phyloP scores from a whole-genome alignment of 2,888 invertebrate species.

The Orthosia incerta region DNA sequence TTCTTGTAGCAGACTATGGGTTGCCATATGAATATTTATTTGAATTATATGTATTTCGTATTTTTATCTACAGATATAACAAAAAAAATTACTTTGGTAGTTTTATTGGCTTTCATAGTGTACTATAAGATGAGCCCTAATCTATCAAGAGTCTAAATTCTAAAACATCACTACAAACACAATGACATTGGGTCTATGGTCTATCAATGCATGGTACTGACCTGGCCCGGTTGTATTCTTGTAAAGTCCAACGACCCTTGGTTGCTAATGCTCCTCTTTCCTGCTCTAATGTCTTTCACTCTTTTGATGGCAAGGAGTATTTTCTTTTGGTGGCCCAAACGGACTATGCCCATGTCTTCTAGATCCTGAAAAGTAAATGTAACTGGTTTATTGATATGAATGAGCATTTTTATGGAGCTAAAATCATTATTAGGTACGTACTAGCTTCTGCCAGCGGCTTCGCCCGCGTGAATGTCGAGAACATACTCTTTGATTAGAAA shows the following conservation, averaged over 20 bases:
- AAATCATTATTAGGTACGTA: too few relatives aligned
- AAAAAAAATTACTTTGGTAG: background rate
- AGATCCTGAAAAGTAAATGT: conserved; percentile 92
- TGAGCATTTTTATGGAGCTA: background rate
- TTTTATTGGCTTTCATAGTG: conserved; percentile 1
- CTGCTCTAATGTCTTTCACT: conserved; percentile 97
- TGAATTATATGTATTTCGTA: too few relatives aligned
- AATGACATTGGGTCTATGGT: conserved; percentile 52
- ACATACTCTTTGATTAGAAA: too few relatives aligned
- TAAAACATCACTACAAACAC: conserved; percentile 88
- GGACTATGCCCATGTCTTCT: conserved; percentile 98
- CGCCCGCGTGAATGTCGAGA: too few relatives aligned
- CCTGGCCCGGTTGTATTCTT: conserved; percentile 88
- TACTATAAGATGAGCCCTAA: conserved; percentile 35
- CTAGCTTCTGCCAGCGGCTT: too few relatives aligned
- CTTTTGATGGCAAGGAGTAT: conserved; percentile 98
- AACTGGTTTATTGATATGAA: conserved; percentile 18
- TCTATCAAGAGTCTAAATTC: conserved; percentile 78
- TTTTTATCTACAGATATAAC: background rate
- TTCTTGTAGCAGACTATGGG: conserved; percentile 48
- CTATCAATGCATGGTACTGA: conserved; percentile 78
- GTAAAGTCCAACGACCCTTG: conserved; percentile 88
- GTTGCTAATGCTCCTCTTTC: conserved; percentile 93
- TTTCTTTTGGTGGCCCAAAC: conserved; percentile 99
- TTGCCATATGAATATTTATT: background rate